Evolutionary conservation across 2,888 invertebrate genomes (phyloP).

Genomic region (Ectemnius continuus): DNA sequence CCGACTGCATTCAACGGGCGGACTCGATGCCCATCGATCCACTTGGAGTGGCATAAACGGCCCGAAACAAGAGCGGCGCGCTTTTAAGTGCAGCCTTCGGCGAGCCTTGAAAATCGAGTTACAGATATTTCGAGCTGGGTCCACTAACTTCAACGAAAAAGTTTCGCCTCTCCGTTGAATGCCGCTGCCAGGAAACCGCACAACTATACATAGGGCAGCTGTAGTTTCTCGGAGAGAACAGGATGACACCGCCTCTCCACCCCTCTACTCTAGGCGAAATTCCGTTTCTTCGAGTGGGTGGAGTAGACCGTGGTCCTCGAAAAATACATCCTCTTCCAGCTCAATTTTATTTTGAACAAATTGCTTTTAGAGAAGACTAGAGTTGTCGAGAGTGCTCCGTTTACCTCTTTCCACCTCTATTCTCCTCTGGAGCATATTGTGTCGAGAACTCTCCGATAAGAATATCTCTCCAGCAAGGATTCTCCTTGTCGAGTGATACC

Average conservation of each 20-base stretch:
- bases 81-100: constrained; percentile 38
- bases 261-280: too few relatives aligned
- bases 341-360: too few relatives aligned
- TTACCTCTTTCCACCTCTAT: neutral
- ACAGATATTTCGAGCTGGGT: constrained; percentile 31
- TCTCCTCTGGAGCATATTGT: too few relatives aligned
- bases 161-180: neutral
- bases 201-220: neutral
- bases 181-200: constrained; percentile 8
- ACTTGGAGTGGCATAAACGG: constrained; percentile 30
- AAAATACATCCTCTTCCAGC: too few relatives aligned
- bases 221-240: neutral
- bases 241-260: too few relatives aligned
- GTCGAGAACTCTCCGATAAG: too few relatives aligned
- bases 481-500: too few relatives aligned
- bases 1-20: too few relatives aligned
- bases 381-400: neutral
- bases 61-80: constrained; percentile 17
- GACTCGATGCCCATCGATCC: constrained; percentile 37
- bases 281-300: too few relatives aligned
- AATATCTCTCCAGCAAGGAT: too few relatives aligned
- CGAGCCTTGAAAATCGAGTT: constrained; percentile 41
- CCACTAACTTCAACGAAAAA: constrained; percentile 17
- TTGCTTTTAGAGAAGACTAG: too few relatives aligned
- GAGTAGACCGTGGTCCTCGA: too few relatives aligned